phyloP scores from a whole-genome alignment of 2,113 vertebrate genomes.

The Scomber colias region DNA sequence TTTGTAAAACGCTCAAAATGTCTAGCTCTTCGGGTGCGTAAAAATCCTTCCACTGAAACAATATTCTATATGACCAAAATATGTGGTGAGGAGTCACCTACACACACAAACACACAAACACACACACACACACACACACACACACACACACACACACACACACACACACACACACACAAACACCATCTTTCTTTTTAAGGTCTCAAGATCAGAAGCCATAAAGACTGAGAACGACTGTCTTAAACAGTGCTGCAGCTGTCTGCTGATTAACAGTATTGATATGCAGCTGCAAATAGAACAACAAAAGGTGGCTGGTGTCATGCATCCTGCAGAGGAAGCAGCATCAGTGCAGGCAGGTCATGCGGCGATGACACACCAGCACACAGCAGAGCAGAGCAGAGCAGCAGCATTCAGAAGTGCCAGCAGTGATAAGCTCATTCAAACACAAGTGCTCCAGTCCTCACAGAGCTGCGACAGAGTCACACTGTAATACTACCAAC shows the following conservation, averaged over 20 bases:
- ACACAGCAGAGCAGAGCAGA: too few relatives aligned
- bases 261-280: not conserved
- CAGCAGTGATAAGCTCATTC: not conserved
- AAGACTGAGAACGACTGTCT: too few relatives aligned
- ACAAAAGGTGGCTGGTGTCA: not conserved
- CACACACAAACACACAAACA: too few relatives aligned
- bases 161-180: not conserved
- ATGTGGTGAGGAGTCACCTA: too few relatives aligned
- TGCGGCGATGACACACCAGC: too few relatives aligned
- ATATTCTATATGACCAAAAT: not conserved
- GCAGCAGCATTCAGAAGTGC: not conserved
- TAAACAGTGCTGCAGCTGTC: not conserved
- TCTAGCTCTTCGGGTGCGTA: not conserved
- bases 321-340: not conserved
- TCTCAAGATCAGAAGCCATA: not conserved
- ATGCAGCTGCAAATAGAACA: not conserved
- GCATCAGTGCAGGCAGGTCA: not conserved
- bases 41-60: not conserved
- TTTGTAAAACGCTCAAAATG: too few relatives aligned
- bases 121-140: too few relatives aligned
- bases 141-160: too few relatives aligned
- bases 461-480: not conserved
- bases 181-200: not conserved
- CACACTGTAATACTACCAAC: conserved; percentile 30
- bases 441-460: not conserved